Evolutionary conservation across 2,113 vertebrate species (phyloP).

Genomic region (Crotalus horridus): DNA sequence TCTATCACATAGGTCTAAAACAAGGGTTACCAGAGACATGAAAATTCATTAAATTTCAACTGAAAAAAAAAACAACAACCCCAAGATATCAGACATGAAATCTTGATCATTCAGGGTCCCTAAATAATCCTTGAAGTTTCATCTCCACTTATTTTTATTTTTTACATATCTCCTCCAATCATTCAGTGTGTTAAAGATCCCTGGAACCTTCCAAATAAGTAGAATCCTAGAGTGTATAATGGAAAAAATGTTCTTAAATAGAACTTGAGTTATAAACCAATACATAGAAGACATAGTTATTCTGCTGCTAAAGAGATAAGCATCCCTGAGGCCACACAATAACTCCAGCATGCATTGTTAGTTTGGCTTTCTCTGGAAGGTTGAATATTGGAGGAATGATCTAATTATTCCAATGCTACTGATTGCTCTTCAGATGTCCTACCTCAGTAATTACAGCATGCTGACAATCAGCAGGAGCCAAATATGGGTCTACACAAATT

Average conservation of each 20-base stretch:
- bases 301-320: conserved; percentile 10
- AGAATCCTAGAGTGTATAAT: neutral
- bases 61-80: too few relatives aligned
- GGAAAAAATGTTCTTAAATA: neutral
- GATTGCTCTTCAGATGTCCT: conserved; percentile 50
- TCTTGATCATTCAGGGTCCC: neutral
- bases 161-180: neutral
- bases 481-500: conserved; percentile 46
- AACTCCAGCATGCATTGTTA: neutral
- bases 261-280: neutral
- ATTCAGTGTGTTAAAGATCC: neutral
- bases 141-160: neutral
- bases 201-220: neutral
- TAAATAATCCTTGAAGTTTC: neutral
- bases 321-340: neutral
- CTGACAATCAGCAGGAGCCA: conserved; percentile 22
- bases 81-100: neutral
- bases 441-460: conserved; percentile 41
- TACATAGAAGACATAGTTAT: neutral
- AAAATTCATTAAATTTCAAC: neutral
- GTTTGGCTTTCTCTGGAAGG: neutral
- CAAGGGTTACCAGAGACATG: neutral
- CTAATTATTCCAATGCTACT: conserved; percentile 51
- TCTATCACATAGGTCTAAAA: neutral
- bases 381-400: conserved; percentile 37